These are phyloP conservation scores for Cyanistes caeruleus DNA, from an alignment of 2,113 vertebrate species.

Conservation along the genomic window DNA sequence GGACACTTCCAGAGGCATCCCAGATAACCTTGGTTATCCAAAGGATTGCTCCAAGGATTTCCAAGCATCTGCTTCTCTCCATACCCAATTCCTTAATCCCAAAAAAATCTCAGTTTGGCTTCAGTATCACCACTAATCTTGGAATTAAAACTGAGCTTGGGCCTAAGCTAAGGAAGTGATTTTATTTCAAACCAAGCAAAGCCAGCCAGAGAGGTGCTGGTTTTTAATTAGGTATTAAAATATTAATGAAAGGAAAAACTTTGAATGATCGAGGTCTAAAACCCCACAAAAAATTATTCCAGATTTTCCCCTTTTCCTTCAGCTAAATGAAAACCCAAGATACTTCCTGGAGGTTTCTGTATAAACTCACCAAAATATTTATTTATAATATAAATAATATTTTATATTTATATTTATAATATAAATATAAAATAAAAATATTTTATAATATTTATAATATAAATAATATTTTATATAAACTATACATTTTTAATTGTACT, in stretches of 20 bases:
- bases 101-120: not conserved
- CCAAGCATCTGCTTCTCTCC: not conserved
- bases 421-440: too few species aligned
- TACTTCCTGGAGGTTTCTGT: not conserved
- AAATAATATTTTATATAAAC: not conserved
- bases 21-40: not conserved
- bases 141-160: not conserved
- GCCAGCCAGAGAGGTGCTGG: not conserved
- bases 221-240: not conserved
- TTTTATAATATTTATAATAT: too few species aligned
- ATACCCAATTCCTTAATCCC: too few species aligned
- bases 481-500: accelerated
- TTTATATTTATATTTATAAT: too few species aligned
- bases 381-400: not conserved
- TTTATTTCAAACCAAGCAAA: not conserved
- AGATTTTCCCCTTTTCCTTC: not conserved
- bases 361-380: too few species aligned
- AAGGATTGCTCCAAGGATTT: not conserved
- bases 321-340: not conserved
- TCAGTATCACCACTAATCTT: not conserved
- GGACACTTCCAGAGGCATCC: not conserved
- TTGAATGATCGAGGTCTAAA: not conserved
- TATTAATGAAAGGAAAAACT: not conserved
- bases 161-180: not conserved
- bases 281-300: not conserved